Percentiles rank a stretch among this genome's conserved stretches.
Conservation (phyloP, 2,797 vertebrate species). For the Momotus momota region DNA sequence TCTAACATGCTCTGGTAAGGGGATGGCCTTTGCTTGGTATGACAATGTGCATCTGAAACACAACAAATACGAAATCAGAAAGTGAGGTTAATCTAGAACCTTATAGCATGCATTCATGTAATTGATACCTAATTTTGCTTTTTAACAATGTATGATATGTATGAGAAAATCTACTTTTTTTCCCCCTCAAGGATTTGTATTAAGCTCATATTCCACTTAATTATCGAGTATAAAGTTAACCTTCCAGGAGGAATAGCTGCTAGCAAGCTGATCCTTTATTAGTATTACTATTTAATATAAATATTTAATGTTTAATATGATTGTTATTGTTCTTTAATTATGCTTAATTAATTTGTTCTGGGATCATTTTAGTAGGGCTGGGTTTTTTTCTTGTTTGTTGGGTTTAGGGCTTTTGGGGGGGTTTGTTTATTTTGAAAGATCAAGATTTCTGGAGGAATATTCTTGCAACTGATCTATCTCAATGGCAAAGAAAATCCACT, state of each 20-base stretch:
- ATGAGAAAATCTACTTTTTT: neutral
- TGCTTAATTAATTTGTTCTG: neutral
- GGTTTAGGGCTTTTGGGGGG: neutral
- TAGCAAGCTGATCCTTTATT: neutral
- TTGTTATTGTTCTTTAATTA: neutral
- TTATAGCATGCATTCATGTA: neutral
- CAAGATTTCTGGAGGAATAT: neutral
- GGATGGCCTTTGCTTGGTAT: neutral
- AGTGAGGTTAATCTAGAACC: neutral
- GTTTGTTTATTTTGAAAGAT: neutral
- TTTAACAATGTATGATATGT: neutral
- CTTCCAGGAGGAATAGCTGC: neutral
- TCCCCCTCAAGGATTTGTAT: neutral
- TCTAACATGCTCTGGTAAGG: neutral
- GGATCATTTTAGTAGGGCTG: neutral
- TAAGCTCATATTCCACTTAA: neutral
- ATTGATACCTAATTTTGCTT: constrained; percentile 20
- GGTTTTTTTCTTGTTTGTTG: neutral
- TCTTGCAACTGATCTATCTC: neutral
- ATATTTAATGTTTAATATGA: neutral
- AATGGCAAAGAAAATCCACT: neutral
- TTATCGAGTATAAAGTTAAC: neutral
- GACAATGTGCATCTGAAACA: neutral
- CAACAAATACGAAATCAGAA: neutral
- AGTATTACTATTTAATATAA: neutral